Evolutionary conservation across 2,888 invertebrate species (phyloP), one percentile per base, ranked within the genome.

Genomic region (Melangyna quadrimaculata): DNA sequence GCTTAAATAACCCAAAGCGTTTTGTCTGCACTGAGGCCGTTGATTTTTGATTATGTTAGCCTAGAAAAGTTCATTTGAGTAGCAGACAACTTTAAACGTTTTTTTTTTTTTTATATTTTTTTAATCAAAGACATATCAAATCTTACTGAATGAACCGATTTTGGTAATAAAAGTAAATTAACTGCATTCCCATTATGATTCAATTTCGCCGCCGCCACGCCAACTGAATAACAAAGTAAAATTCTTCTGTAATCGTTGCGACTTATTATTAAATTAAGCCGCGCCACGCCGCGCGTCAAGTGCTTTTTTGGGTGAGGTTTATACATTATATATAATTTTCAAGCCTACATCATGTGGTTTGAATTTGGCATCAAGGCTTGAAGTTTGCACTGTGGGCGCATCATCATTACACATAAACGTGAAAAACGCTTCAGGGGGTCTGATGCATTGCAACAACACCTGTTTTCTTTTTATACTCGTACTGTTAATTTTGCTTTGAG

Each of bases 191-290:
- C 84, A 71, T 37, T 75, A 12, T 57, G 59, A 75, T 65, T 75
- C n/a, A 51, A 65, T 67, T 65, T 53, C 24, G 37, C 55, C 83
- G 55, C n/a, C n/a, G n/a, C n/a, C n/a, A n/a, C n/a, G n/a, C n/a
- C n/a, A n/a, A 55, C 32, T 19, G 70, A 74, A 65, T 61, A 27
- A 35, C 59, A 29, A 59, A 63, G 59, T 48, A 19, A 27, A 59
- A 67, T 73, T 80, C 81, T 86, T 73, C 17, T 45, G 77, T 81
- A 78, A 86, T 73, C 81, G 63, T 73, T 79, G 79, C 80, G 59
- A 65, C 53, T 45, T 65, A 63, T 74, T 45, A 80, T 72, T 75
- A 40, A 72, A 29, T 69, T 27, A 51, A 61, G 51, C 67, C 73
- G 48, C 40, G 65, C 69, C 22, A 51, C 53, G 51, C 67, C 73